Evolutionary conservation across 2,888 invertebrate species (phyloP), one percentile per base, ranked within the genome.

Genomic region (Charanyca ferruginea): DNA sequence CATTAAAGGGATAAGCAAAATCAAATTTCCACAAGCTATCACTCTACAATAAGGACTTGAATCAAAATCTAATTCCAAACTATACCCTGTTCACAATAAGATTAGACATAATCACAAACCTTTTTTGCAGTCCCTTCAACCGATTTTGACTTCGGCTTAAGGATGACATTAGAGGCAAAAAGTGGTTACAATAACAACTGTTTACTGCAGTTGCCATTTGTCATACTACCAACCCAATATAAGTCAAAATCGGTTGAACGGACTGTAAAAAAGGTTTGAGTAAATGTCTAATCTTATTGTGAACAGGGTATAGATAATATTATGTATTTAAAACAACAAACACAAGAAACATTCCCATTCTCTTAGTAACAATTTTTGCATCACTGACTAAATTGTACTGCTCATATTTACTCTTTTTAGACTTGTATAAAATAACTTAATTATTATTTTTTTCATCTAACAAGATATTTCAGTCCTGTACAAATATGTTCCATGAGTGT

Each of bases 401-500:
- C 53, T 61, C 18, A 47, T 28, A 18, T 47, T 44, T 61, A 22
- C n/a, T 51, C 3, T 38, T 38, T n/a, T n/a, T n/a, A n/a, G n/a
- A 47, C 13, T 28, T 41, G 11, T 25, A n/a, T 45, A 6, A 32
- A 32, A 58, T 28, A 16, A 23, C n/a, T 54, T 48, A 44, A 32
- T 53, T 42, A 44, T 28, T 44, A 45, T 7, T 25, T 42, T 57
- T 4, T 67, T 23, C 2, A 53, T 67, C 23, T 38, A 47, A 42
- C 18, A 49, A 69, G 32, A 45, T 47, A 51, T 76, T 47, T 55
- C 22, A 51, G 42, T 55, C 32, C 22, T 42, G 48, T 71, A 22
- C 49, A 59, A 78, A 72, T 73, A 72, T 55, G 73, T 78, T 65
- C 73, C 73, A 64, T 64, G 65, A 77, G 23, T 72, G 44, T 78